A percentile compares a stretch with the other conserved stretches of the same genome.
These are phyloP conservation scores for Holocentrus rufus DNA, from an alignment of 2,797 vertebrate species.

Conservation along the genomic window DNA sequence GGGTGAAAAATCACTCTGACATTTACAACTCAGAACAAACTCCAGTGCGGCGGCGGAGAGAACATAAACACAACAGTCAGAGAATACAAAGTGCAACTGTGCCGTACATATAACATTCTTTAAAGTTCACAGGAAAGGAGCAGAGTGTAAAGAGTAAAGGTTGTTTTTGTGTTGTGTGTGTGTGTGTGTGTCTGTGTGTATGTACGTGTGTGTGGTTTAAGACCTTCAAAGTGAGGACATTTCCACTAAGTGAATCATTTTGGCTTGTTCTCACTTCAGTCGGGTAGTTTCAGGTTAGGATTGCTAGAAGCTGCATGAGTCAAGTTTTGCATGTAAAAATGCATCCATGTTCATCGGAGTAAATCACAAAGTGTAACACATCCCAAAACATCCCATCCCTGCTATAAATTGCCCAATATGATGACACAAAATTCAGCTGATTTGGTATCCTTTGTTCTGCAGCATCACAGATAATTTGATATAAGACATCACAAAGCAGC, in stretches of 20 bases:
- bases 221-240: background rate
- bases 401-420: conserved; percentile 4
- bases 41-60: background rate
- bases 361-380: background rate
- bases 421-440: background rate
- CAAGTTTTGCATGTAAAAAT: background rate
- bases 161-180: no score
- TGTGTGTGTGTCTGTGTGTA: no score
- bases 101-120: conserved; percentile 23
- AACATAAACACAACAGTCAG: conserved; percentile 15
- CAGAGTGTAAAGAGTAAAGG: no score
- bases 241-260: conserved; percentile 18
- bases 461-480: no score
- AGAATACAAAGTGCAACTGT: conserved; percentile 6
- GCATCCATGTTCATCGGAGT: no score
- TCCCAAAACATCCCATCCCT: background rate
- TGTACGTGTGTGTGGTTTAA: no score
- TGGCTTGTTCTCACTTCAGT: conserved; percentile 14
- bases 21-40: conserved; percentile 17
- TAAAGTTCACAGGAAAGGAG: no score
- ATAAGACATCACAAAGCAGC: no score
- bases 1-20: conserved; percentile 37
- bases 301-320: background rate
- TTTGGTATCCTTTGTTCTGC: no score
- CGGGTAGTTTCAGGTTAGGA: background rate